phyloP scores from a whole-genome alignment of 2,797 vertebrate species.

The Eulemur rubriventer region DNA sequence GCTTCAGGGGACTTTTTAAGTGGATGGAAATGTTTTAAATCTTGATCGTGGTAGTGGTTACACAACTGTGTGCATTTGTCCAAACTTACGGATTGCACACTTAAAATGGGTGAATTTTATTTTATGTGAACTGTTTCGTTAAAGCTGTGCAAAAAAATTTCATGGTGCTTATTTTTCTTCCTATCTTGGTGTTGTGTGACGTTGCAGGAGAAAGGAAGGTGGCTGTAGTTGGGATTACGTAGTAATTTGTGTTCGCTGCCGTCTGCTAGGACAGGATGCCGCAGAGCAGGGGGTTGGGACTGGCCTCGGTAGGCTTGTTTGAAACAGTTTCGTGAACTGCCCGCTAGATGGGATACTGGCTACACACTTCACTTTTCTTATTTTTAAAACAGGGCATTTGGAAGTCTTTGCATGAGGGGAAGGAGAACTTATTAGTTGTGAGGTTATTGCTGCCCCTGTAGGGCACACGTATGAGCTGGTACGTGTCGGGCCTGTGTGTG shows the following conservation, averaged over 20 bases:
- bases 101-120: not conserved
- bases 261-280: fast-evolving
- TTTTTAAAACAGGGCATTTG: not conserved
- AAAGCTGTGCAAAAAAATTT: not conserved
- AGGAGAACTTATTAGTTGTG: not conserved
- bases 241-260: not conserved
- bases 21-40: not conserved
- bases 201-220: not conserved
- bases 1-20: too few relatives aligned
- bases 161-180: not conserved
- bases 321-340: fast-evolving
- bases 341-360: not conserved
- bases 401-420: not conserved
- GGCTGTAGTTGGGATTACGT: too few relatives aligned
- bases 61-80: not conserved
- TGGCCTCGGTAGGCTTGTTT: not conserved
- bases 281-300: not conserved
- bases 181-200: fast-evolving
- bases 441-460: not conserved
- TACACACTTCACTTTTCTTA: too few relatives aligned
- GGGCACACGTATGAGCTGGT: fast-evolving
- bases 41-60: not conserved
- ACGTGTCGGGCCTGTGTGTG: fast-evolving
- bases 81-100: not conserved
- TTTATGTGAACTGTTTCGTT: not conserved